Base-by-base conservation (phyloP, 2,113 vertebrate species). In the Corythaeola cristata region DNA sequence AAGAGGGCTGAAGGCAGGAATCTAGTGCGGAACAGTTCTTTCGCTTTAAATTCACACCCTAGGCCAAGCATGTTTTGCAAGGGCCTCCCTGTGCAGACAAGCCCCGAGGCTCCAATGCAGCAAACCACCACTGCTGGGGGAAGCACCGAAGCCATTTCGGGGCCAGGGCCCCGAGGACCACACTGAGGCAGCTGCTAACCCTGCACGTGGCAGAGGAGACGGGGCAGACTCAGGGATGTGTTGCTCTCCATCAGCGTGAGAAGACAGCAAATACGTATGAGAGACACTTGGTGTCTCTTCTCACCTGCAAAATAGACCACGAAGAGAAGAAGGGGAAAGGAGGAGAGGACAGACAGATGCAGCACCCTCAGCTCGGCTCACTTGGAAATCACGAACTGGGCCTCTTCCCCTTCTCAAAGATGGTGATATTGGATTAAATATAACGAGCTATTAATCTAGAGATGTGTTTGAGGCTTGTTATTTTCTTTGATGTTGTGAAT, bases 11-110 rank as follows among this genome's bases (percentile, higher is more conserved):
- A 28, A 56, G 58, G 67, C 71, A 94, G 81, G 55, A 79, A 76
- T 85, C 47, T 80, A 45, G 27, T 82, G 50, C 33, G 80, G 78
- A 93, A 58, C 16, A 85, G 71, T 9, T 30, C 81, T 95, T 94
- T 66, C 85, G 63, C 95, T 96, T 97, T 97, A 96, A 94, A 95
- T 93, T 95, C 95, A 94, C 95, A 96, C 85, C 91, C 93, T 83
- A 41, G 93, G 87, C 91, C 84, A 63, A 94, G 94, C 66, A 27
- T 88, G 85, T 97, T 96, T 96, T 97, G 96, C 93, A 97, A 97
- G 93, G 95, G 88, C 21, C 85, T 95, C 96, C 78, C 81, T 95
- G 90, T 93, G 90, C 91, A 97, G 95, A 96, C 95, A 97, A 96
- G 96, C 96, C 94, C 93, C 0, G 37, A 91, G 97, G 95, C 96